A percentile compares a stretch with the other conserved stretches of the same genome.
Evolutionary conservation across 2,113 vertebrate genomes (phyloP).

Genomic region (Numida meleagris): DNA sequence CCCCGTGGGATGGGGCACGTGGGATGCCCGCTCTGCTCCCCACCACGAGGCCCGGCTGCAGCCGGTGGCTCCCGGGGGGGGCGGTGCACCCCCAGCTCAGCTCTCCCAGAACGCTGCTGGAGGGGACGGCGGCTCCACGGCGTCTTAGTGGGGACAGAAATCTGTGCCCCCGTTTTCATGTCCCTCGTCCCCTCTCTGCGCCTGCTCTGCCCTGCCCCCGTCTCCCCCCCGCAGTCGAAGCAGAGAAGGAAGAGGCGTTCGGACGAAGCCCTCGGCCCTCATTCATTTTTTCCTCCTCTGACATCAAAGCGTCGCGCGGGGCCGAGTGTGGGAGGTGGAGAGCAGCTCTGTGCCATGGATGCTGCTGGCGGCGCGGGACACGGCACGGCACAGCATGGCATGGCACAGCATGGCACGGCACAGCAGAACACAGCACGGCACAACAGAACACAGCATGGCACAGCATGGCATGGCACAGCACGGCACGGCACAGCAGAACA

Average conservation of each 20-base stretch:
- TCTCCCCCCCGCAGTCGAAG: background rate
- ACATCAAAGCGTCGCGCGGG: background rate
- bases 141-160: accelerated
- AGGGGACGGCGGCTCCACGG: background rate
- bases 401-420: too few species aligned
- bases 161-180: accelerated
- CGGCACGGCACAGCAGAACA: too few species aligned
- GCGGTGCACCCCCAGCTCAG: too few species aligned
- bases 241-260: background rate
- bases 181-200: accelerated
- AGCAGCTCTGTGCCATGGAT: background rate
- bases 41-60: too few species aligned
- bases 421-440: too few species aligned
- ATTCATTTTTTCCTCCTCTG: background rate
- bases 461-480: too few species aligned
- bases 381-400: background rate
- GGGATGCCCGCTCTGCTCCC: too few species aligned
- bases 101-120: accelerated
- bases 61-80: too few species aligned
- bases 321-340: background rate
- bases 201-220: too few species aligned
- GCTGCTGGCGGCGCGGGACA: background rate
- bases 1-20: background rate
- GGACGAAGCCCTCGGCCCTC: background rate
- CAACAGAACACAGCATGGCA: too few species aligned